Percentiles rank a stretch among this genome's conserved stretches.
These are phyloP conservation scores for Heterodera schachtii DNA, from an alignment of 1,140 invertebrate species.

Conservation along the genomic window DNA sequence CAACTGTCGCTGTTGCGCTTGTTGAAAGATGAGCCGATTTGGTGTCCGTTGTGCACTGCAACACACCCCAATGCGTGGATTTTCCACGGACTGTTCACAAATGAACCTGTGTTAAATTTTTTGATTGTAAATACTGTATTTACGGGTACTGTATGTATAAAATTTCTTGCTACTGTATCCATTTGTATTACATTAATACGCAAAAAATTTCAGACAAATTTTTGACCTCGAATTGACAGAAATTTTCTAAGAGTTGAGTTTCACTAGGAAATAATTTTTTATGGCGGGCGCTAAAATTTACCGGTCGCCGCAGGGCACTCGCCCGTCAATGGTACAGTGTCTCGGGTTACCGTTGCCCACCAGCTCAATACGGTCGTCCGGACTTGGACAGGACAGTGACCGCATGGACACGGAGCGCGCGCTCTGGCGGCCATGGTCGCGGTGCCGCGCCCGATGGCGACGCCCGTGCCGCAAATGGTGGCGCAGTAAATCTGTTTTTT, in stretches of 20 bases:
- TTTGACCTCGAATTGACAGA: too few relatives aligned
- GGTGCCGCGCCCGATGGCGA: neutral
- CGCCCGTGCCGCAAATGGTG: neutral
- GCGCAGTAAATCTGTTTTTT: neutral
- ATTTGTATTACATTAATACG: too few relatives aligned
- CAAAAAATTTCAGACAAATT: too few relatives aligned
- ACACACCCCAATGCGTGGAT: constrained; percentile 7
- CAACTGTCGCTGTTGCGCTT: neutral
- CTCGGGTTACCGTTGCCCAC: neutral
- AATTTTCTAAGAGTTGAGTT: too few relatives aligned
- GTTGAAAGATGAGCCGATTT: neutral
- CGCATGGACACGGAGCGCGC: neutral
- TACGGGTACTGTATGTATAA: too few relatives aligned
- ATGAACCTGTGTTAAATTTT: constrained; percentile 1
- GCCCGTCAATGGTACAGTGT: constrained; percentile 15
- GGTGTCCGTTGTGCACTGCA: constrained; percentile 13
- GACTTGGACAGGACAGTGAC: neutral
- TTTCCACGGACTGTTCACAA: constrained; percentile 10
- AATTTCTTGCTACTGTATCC: too few relatives aligned
- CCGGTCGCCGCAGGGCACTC: constrained; percentile 3
- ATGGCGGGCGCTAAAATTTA: neutral
- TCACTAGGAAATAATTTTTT: too few relatives aligned
- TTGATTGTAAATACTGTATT: too few relatives aligned
- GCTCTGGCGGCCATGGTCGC: neutral
- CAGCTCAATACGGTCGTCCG: constrained; percentile 7